These are phyloP conservation scores for Paraescarpia echinospica DNA, from an alignment of 1,140 invertebrate species.

Conservation along the genomic window DNA sequence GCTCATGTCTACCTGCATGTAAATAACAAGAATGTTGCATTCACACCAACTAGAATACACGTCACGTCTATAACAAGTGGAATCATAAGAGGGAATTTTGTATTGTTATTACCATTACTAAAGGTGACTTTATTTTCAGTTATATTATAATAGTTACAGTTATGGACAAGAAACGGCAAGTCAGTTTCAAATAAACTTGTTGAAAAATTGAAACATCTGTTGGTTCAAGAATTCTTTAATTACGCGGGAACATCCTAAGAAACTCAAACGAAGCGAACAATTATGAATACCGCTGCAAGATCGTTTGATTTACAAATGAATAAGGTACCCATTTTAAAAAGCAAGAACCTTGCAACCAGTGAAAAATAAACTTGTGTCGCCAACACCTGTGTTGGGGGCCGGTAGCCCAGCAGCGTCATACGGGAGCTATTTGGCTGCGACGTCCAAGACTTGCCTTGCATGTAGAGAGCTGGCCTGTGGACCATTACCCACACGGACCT, in stretches of 20 bases:
- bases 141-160: neutral
- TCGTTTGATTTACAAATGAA: neutral
- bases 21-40: conserved; percentile 20
- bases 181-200: neutral
- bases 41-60: conserved; percentile 20
- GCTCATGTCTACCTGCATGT: neutral
- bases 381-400: neutral
- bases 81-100: neutral
- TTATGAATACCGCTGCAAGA: neutral
- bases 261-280: neutral
- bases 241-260: neutral
- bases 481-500: too few species aligned
- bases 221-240: neutral
- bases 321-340: neutral
- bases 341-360: neutral
- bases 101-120: neutral
- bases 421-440: neutral
- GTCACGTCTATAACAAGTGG: neutral
- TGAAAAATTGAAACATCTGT: neutral
- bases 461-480: neutral
- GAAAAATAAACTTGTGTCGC: neutral
- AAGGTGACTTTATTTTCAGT: neutral
- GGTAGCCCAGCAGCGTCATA: neutral
- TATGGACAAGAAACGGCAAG: neutral
- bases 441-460: neutral